Conservation (phyloP, 2,888 invertebrate species). For the Ceratothoa steindachneri region DNA sequence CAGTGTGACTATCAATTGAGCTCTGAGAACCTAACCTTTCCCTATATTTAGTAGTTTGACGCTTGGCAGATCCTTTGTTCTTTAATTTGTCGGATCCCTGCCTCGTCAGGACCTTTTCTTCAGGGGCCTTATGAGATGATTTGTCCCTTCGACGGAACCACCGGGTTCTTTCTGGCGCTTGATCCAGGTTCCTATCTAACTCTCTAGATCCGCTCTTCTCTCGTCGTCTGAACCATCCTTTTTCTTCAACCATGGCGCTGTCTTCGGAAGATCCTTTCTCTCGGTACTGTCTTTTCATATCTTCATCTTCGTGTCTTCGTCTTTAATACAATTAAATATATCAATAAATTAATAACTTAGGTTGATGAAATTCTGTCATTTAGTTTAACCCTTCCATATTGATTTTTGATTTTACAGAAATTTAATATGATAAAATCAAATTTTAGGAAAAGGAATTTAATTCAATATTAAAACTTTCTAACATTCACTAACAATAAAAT, state of each 20-base stretch:
- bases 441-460: too few relatives aligned
- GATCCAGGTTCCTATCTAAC: constrained; percentile 28
- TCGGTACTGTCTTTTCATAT: constrained; percentile 18
- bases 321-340: constrained; percentile 19
- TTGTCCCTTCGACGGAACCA: constrained; percentile 59
- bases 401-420: too few relatives aligned
- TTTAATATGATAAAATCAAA: too few relatives aligned
- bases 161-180: constrained; percentile 29
- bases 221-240: constrained; percentile 47
- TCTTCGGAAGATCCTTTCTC: constrained; percentile 17
- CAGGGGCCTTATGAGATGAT: constrained; percentile 50
- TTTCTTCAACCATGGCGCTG: constrained; percentile 28
- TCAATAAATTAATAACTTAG: background rate
- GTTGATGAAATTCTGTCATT: too few relatives aligned
- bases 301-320: constrained; percentile 26
- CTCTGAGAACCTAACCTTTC: constrained; percentile 10
- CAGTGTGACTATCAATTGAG: background rate
- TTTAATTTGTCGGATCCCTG: constrained; percentile 31
- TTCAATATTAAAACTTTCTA: too few relatives aligned
- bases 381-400: too few relatives aligned
- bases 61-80: constrained; percentile 14
- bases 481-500: too few relatives aligned
- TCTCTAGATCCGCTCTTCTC: constrained; percentile 47
- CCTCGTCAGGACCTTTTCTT: constrained; percentile 22
- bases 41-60: constrained; percentile 12